Percentiles rank a stretch among this genome's conserved stretches.
phyloP scores from a whole-genome alignment of 2,888 invertebrate species.

The Drosophila prolongata region DNA sequence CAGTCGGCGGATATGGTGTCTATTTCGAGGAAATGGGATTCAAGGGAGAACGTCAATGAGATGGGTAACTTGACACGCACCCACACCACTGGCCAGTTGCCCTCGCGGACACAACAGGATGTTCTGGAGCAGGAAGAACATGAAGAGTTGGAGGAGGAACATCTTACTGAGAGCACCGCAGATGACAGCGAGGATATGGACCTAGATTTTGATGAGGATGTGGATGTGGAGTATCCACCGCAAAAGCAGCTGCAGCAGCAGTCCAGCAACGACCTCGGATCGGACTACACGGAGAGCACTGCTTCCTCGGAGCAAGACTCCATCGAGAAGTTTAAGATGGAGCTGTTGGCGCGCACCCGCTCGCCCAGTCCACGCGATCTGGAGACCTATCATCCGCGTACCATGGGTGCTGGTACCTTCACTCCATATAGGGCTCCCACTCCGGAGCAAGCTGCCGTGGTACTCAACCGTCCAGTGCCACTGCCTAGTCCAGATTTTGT shows the following conservation, averaged over 20 bases:
- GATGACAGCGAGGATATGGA: slow-evolving; percentile 68
- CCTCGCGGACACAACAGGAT: slow-evolving; percentile 9
- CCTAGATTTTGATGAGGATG: slow-evolving; percentile 58
- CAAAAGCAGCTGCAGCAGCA: slow-evolving; percentile 58
- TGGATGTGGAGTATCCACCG: slow-evolving; percentile 47
- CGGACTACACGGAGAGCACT: slow-evolving; percentile 88
- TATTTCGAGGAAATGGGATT: slow-evolving; percentile 79
- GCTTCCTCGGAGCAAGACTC: slow-evolving; percentile 86
- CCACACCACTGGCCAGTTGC: slow-evolving; percentile 46
- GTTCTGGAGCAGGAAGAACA: slow-evolving; percentile 44
- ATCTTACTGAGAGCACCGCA: slow-evolving; percentile 79
- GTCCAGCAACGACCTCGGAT: slow-evolving; percentile 85
- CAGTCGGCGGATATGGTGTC: slow-evolving; percentile 85
- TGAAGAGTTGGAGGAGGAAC: slow-evolving; percentile 54
- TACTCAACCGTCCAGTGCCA: slow-evolving; percentile 87
- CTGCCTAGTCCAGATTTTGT: slow-evolving; percentile 89
- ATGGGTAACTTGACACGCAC: slow-evolving; percentile 55
- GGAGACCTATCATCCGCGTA: slow-evolving; percentile 89
- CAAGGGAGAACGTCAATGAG: slow-evolving; percentile 77
- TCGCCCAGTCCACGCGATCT: slow-evolving; percentile 86
- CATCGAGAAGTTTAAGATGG: slow-evolving; percentile 84
- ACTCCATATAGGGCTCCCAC: slow-evolving; percentile 84
- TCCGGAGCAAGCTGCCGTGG: slow-evolving; percentile 86
- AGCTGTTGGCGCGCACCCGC: slow-evolving; percentile 81
- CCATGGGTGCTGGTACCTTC: slow-evolving; percentile 84